phyloP scores from a whole-genome alignment of 30 jellyfish, hydroid and myxozoan genomes.

The Pelagia noctiluca region DNA sequence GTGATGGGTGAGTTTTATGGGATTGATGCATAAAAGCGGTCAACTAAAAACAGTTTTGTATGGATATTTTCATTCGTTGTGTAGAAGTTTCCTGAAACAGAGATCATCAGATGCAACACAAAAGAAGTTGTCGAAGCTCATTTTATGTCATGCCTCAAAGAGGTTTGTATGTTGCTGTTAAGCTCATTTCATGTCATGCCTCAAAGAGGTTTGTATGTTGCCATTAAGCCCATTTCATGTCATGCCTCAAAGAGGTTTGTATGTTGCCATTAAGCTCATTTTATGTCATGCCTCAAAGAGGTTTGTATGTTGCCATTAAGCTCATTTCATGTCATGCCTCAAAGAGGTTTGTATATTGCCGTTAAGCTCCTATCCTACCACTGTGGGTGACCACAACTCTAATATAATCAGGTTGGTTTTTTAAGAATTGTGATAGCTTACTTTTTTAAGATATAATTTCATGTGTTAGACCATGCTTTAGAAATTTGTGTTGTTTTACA shows the following conservation, averaged over 20 bases:
- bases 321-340: too few relatives aligned
- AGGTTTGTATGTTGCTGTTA: conserved; percentile 52
- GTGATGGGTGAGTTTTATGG: too few relatives aligned
- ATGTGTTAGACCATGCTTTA: too few relatives aligned
- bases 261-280: conserved; percentile 77
- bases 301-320: conserved; percentile 9
- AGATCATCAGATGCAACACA: conserved; percentile 78
- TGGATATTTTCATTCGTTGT: not conserved
- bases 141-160: conserved; percentile 94
- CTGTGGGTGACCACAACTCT: too few relatives aligned
- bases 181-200: conserved; percentile 93
- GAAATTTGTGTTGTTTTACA: too few relatives aligned
- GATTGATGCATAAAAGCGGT: too few relatives aligned
- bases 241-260: conserved; percentile 85
- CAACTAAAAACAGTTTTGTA: not conserved
- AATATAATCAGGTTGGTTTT: too few relatives aligned
- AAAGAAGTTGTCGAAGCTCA: conserved; percentile 96
- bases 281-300: conserved; percentile 94
- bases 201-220: conserved; percentile 72
- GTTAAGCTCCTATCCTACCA: too few relatives aligned
- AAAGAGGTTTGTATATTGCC: conserved; percentile 69
- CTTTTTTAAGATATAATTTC: too few relatives aligned
- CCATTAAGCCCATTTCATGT: conserved; percentile 97
- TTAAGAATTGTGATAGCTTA: too few relatives aligned
- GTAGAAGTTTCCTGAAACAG: conserved; percentile 90